Evolutionary conservation across 2,888 invertebrate genomes (phyloP), one percentile per base, ranked within the genome.

Genomic region (Petrolisthes manimaculis): DNA sequence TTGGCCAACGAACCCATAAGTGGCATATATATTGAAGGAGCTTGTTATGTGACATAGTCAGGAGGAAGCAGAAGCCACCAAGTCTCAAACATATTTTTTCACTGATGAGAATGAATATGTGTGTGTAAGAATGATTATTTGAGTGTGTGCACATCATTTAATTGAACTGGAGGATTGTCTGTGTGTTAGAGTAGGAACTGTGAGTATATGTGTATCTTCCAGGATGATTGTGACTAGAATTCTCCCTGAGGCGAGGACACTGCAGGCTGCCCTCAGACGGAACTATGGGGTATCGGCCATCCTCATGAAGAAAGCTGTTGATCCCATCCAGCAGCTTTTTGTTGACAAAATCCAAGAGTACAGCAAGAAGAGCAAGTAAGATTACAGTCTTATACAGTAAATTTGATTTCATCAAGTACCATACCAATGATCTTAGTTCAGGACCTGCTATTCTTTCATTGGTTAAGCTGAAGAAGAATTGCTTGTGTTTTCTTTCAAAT

Each of bases 301-400:
- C 24, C 69, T 84, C 5, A 37, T 84, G 55, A 89, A 89, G 74
- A 90, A 90, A 67, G 96, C 95, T 3, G 93, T 94, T 3, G 98
- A 99, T 93, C 98, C 98, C 5, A 97, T 99, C 92, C 98, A 98
- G 93, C 96, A 98, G 93, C 94, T 98, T 83, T 99, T 99, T 93
- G 93, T 98, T 71, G 97, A 98, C 92, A 98, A 98, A 95, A 95
- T 98, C 91, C 95, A 95, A 91, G 98, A 98, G 94, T 99, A 97
- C 94, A 96, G 95, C 93, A 94, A 95, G 92, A 97, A 97, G 93
- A 96, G 96, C 94, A 93, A 95, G 97, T 97, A 95, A 94, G 96
- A 95, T 92, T 37, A 37, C 37, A 37, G 37, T 37, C 37, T 37
- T 37, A 37, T 37, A 37, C 37, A 24, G 18, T 78, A 37, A 5